phyloP scores from a whole-genome alignment of 2,113 vertebrate genomes.

The Rhineura floridana region DNA sequence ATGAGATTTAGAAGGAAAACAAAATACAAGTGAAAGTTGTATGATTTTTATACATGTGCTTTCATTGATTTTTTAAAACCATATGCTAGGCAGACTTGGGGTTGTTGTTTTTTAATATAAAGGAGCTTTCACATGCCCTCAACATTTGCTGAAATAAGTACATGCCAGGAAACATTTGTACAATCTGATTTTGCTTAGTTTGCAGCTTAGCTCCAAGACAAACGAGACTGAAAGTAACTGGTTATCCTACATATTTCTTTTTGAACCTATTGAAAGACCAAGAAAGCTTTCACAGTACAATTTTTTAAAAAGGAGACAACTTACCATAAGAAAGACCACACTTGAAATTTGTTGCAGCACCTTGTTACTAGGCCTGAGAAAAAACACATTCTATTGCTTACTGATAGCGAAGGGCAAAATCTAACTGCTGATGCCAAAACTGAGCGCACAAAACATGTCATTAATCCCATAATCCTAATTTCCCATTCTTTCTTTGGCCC shows the following conservation, averaged over 20 bases:
- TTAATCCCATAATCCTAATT: not conserved
- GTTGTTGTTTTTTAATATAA: not conserved
- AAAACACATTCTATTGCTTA: not conserved
- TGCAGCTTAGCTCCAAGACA: not conserved
- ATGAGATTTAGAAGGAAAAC: not conserved
- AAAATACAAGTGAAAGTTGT: not conserved
- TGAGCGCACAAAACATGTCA: not conserved
- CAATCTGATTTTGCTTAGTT: not conserved
- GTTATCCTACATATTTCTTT: no score
- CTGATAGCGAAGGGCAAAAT: not conserved
- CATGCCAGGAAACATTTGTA: not conserved
- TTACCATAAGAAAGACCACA: not conserved
- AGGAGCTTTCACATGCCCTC: not conserved
- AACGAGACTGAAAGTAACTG: not conserved
- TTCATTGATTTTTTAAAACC: not conserved
- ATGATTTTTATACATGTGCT: not conserved
- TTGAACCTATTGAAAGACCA: no score
- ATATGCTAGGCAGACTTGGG: not conserved
- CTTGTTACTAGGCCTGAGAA: not conserved
- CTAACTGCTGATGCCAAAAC: not conserved
- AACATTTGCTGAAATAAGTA: not conserved
- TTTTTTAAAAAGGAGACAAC: not conserved
- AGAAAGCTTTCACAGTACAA: not conserved
- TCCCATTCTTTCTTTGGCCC: not conserved
- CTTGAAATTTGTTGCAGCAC: not conserved